phyloP scores from a whole-genome alignment of 2,113 vertebrate genomes.

The Scatophagus argus region DNA sequence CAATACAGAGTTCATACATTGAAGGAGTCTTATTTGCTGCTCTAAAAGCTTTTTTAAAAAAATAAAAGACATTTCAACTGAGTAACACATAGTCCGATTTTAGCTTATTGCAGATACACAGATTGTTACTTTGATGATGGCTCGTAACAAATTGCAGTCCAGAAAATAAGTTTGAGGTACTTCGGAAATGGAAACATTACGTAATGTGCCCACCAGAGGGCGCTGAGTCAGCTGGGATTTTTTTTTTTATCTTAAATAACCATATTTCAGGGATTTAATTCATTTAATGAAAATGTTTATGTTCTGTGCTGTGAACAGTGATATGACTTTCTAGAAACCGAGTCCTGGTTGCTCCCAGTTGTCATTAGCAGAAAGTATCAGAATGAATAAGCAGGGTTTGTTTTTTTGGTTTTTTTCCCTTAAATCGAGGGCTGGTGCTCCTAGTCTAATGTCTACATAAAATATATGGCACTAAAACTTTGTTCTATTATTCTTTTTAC shows the following conservation, averaged over 20 bases:
- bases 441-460: not conserved
- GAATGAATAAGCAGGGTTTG: not conserved
- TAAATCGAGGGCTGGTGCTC: not conserved
- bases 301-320: not conserved
- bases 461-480: constrained; percentile 40
- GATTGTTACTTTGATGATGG: not conserved
- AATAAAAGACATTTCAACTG: not conserved
- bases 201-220: not conserved
- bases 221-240: not conserved
- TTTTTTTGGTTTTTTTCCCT: no score
- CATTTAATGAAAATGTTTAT: not conserved
- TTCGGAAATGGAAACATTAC: not conserved
- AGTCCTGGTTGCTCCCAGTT: not conserved
- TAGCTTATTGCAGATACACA: not conserved
- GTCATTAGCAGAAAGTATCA: not conserved
- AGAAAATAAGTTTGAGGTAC: not conserved
- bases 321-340: not conserved
- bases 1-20: not conserved
- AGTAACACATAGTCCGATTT: not conserved
- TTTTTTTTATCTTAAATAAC: not conserved
- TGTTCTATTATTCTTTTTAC: not conserved
- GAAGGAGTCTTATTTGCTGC: not conserved
- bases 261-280: not conserved
- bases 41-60: not conserved
- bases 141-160: not conserved